A percentile compares a stretch with the other conserved stretches of the same genome.
phyloP scores from a whole-genome alignment of 2,888 invertebrate genomes.

The Campoplex capitator region DNA sequence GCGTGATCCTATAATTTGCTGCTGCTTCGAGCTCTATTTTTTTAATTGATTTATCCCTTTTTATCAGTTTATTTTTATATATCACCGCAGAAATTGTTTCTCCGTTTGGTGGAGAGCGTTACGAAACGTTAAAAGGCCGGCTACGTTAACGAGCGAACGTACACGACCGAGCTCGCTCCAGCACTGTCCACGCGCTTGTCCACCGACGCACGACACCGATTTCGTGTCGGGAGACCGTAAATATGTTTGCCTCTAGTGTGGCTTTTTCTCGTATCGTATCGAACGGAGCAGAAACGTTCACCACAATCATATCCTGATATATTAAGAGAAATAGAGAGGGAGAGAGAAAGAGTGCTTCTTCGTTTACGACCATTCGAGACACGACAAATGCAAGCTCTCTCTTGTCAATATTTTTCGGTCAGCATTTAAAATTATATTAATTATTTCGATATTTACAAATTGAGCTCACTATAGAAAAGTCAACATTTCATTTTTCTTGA shows the following conservation, averaged over 20 bases:
- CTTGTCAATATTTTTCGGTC: background rate
- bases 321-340: background rate
- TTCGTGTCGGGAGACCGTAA: conserved; percentile 55
- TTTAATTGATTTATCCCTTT: background rate
- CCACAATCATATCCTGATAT: conserved; percentile 36
- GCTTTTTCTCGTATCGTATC: conserved; percentile 21
- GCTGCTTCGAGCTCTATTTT: background rate
- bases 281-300: conserved; percentile 52
- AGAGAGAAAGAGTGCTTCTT: background rate
- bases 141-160: conserved; percentile 55
- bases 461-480: no score
- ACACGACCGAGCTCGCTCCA: conserved; percentile 62
- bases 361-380: background rate
- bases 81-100: background rate
- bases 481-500: no score
- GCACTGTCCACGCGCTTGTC: conserved; percentile 67
- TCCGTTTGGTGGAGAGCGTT: background rate
- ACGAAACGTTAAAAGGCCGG: conserved; percentile 30
- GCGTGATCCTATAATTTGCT: background rate
- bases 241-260: conserved; percentile 54
- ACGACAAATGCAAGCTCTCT: background rate
- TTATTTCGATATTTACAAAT: background rate
- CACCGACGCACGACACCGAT: conserved; percentile 64
- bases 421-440: background rate
- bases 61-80: background rate